phyloP scores from a whole-genome alignment of 1,140 invertebrate species.

The Trichomalopsis sarcophagae region DNA sequence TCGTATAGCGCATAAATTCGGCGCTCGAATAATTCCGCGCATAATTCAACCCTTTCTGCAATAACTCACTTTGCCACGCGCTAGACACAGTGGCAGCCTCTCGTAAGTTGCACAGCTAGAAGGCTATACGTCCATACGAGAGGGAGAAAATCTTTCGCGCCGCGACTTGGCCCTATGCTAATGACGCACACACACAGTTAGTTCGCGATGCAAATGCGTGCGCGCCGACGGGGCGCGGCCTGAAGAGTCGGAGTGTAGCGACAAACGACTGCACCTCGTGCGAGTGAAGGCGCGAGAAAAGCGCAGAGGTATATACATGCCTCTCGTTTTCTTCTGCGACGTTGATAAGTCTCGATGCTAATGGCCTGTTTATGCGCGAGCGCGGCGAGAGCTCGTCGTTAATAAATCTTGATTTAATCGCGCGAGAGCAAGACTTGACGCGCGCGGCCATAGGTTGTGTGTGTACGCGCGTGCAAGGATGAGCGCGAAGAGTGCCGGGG shows the following conservation, averaged over 20 bases:
- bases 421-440: constrained; percentile 15
- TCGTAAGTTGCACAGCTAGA: neutral
- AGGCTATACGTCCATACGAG: constrained; percentile 24
- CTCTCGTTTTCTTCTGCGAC: constrained; percentile 19
- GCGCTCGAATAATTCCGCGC: constrained; percentile 68
- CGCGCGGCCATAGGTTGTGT: too few species aligned
- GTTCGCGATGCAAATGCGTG: constrained; percentile 58
- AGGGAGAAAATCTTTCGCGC: constrained; percentile 15
- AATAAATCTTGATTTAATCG: constrained; percentile 53
- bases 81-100: constrained; percentile 31
- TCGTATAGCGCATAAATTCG: constrained; percentile 64
- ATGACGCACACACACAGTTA: constrained; percentile 41
- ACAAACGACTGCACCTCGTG: constrained; percentile 42
- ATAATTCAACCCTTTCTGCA: constrained; percentile 67
- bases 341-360: constrained; percentile 50
- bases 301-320: neutral
- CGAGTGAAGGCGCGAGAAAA: constrained; percentile 50
- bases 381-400: neutral
- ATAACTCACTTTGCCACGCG: constrained; percentile 59
- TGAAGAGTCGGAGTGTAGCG: neutral
- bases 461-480: neutral
- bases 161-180: constrained; percentile 60
- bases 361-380: constrained; percentile 46
- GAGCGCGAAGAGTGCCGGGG: neutral
- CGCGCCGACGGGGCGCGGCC: neutral